These are phyloP conservation scores for Okapia johnstoni DNA, from an alignment of 2,113 vertebrate genomes.

Conservation along the genomic window DNA sequence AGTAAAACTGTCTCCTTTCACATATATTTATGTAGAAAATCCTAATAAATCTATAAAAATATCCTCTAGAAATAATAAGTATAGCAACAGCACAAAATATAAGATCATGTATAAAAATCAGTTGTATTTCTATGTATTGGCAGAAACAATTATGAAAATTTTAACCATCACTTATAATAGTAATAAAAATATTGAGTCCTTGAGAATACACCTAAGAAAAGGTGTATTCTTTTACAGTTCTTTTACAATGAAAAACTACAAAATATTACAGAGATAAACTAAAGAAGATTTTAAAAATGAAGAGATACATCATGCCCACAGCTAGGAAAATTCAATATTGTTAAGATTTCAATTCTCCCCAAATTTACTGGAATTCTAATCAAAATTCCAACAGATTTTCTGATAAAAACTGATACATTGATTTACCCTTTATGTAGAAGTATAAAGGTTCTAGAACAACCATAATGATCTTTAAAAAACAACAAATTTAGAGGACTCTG, in stretches of 20 bases:
- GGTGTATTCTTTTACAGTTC: not conserved
- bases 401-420: not conserved
- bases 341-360: not conserved
- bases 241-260: not conserved
- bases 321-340: not conserved
- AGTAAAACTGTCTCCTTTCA: not conserved
- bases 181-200: not conserved
- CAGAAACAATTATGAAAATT: not conserved
- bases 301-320: not conserved
- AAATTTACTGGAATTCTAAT: not conserved
- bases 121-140: not conserved
- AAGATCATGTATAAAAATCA: conserved; percentile 5
- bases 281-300: not conserved
- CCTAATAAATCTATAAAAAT: not conserved
- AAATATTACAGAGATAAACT: not conserved
- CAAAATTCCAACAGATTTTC: not conserved
- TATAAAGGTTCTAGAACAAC: not conserved
- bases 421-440: not conserved
- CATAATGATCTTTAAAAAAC: not conserved
- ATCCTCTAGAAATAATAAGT: not conserved
- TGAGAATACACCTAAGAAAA: not conserved
- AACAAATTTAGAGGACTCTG: not conserved
- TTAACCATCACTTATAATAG: not conserved
- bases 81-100: not conserved
- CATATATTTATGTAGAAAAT: not conserved